These are phyloP conservation scores for Cacoxenus indagator DNA, from an alignment of 2,888 invertebrate species.

Conservation along the genomic window DNA sequence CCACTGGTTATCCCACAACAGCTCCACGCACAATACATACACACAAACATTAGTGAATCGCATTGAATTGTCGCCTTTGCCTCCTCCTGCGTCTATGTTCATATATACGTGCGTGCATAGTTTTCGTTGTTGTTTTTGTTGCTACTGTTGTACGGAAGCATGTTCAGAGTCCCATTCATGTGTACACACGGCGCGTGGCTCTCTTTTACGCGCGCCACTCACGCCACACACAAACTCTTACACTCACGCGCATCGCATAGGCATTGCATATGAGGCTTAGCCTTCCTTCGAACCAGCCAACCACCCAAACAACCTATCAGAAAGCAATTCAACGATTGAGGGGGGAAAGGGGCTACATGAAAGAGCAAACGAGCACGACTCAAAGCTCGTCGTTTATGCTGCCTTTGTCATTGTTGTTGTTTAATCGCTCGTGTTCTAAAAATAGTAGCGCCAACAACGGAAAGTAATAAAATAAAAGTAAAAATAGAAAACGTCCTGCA, in stretches of 20 bases:
- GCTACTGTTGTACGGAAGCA: slow-evolving; percentile 10
- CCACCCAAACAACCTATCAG: too few relatives aligned
- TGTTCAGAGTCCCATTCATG: slow-evolving; percentile 22
- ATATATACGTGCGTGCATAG: too few relatives aligned
- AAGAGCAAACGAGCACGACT: background rate
- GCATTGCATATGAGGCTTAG: too few relatives aligned
- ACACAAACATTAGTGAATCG: too few relatives aligned
- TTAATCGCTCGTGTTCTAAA: slow-evolving; percentile 16
- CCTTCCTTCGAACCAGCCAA: too few relatives aligned
- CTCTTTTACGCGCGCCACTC: background rate
- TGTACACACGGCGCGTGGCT: slow-evolving; percentile 5
- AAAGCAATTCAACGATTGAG: background rate
- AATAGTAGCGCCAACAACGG: slow-evolving; percentile 4
- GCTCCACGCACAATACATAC: too few relatives aligned
- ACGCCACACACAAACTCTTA: background rate
- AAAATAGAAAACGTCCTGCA: background rate
- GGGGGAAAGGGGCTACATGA: background rate
- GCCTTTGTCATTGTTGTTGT: slow-evolving; percentile 2
- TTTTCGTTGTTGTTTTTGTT: background rate
- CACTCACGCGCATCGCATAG: background rate
- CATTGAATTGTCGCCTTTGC: too few relatives aligned
- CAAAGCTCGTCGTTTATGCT: background rate
- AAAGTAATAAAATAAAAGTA: background rate
- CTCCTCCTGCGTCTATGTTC: too few relatives aligned
- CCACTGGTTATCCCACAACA: too few relatives aligned